phyloP scores from a whole-genome alignment of 2,113 vertebrate species.

The Actenoides lindsayi region DNA sequence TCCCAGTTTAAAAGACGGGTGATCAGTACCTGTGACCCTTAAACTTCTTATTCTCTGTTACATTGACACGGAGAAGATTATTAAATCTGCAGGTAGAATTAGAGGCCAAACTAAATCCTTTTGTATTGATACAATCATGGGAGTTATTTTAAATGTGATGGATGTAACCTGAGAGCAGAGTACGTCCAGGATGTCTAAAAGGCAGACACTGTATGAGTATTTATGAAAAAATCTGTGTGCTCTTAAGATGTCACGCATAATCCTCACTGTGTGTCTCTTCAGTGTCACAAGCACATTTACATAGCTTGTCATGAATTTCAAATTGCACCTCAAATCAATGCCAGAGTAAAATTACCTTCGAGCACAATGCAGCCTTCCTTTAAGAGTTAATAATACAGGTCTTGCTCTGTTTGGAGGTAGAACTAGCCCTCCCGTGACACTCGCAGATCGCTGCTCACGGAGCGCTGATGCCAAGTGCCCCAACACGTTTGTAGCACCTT shows the following conservation, averaged over 20 bases:
- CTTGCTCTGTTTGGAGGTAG: background rate
- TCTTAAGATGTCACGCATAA: slow-evolving; percentile 78
- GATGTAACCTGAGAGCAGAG: slow-evolving; percentile 37
- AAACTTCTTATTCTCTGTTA: slow-evolving; percentile 45
- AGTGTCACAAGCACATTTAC: slow-evolving; percentile 79
- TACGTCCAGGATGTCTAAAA: slow-evolving; percentile 56
- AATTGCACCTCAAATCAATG: slow-evolving; percentile 75
- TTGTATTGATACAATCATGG: slow-evolving; percentile 37
- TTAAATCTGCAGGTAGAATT: slow-evolving; percentile 72
- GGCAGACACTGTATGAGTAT: slow-evolving; percentile 75
- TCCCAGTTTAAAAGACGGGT: background rate
- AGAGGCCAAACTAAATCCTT: slow-evolving; percentile 49
- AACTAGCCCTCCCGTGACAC: background rate
- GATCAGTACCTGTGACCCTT: slow-evolving; percentile 18
- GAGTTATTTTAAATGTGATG: slow-evolving; percentile 41
- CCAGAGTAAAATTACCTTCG: slow-evolving; percentile 66
- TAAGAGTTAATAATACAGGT: slow-evolving; percentile 50
- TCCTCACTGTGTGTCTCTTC: slow-evolving; percentile 76
- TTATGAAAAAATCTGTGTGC: slow-evolving; percentile 75
- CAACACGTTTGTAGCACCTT: accelerated
- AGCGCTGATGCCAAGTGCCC: background rate
- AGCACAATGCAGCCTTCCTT: slow-evolving; percentile 43
- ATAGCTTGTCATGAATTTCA: slow-evolving; percentile 80
- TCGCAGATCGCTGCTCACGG: accelerated
- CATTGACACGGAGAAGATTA: slow-evolving; percentile 51